These are phyloP conservation scores for Autographa gamma DNA, from an alignment of 2,888 invertebrate species.

Conservation along the genomic window DNA sequence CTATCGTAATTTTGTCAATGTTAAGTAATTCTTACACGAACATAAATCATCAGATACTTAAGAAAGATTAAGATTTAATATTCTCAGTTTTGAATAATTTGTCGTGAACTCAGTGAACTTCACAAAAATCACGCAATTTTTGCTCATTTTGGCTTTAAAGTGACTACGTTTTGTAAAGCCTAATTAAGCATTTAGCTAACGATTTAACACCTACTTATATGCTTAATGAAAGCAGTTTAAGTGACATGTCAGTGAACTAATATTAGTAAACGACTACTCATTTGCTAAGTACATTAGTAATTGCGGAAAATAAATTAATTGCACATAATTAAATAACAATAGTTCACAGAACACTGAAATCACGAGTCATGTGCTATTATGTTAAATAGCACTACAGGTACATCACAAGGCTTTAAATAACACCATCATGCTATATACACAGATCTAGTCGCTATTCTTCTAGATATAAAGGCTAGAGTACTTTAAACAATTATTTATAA, in stretches of 20 bases:
- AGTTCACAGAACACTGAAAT: conserved; percentile 43
- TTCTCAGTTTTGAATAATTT: neutral
- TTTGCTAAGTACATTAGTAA: conserved; percentile 45
- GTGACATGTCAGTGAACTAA: conserved; percentile 27
- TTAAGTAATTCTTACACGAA: neutral
- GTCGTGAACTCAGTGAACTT: neutral
- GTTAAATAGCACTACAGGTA: conserved; percentile 46
- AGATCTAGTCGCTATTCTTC: conserved; percentile 36
- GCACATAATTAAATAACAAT: conserved; percentile 49
- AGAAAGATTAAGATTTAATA: neutral
- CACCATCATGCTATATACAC: conserved; percentile 15
- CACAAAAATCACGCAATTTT: neutral
- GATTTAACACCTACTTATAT: conserved; percentile 12
- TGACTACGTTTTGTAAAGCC: neutral
- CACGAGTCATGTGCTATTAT: conserved; percentile 47
- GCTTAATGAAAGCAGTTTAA: conserved; percentile 8
- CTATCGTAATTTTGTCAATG: conserved; percentile 16
- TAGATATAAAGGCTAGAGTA: conserved; percentile 37
- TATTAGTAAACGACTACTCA: conserved; percentile 28
- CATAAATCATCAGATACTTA: conserved; percentile 3
- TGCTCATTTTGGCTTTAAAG: neutral
- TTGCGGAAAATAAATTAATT: conserved; percentile 48
- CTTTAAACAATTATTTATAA: conserved; percentile 32
- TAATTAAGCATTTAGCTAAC: conserved; percentile 1
- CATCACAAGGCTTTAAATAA: conserved; percentile 33